Evolutionary conservation across 2,113 vertebrate species (phyloP).

Genomic region (Stigmatopora nigra): DNA sequence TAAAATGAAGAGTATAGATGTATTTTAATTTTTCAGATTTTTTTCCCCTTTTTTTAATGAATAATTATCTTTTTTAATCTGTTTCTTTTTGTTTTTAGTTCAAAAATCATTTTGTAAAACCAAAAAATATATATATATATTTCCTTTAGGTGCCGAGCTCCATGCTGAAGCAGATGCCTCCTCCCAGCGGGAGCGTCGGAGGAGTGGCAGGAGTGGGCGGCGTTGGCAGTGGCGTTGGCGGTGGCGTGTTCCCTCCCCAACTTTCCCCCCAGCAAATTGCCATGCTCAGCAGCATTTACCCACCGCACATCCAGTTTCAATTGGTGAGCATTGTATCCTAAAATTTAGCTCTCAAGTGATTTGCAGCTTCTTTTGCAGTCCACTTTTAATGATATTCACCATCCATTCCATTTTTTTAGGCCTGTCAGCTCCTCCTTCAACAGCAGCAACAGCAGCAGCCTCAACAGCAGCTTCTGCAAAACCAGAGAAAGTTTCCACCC

Average conservation of each 20-base stretch:
- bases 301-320: slow-evolving; percentile 91
- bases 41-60: too few species aligned
- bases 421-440: slow-evolving; percentile 93
- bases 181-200: slow-evolving; percentile 84
- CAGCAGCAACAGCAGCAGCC: slow-evolving; percentile 75
- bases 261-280: slow-evolving; percentile 96
- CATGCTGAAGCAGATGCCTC: slow-evolving; percentile 94
- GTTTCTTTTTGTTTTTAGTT: too few species aligned
- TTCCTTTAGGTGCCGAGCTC: slow-evolving; percentile 87
- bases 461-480: slow-evolving; percentile 81
- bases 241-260: slow-evolving; percentile 78
- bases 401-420: slow-evolving; percentile 70
- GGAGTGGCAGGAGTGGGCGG: slow-evolving; percentile 63
- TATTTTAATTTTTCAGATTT: too few species aligned
- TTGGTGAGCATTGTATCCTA: too few species aligned
- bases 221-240: slow-evolving; percentile 53
- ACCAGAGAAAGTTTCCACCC: slow-evolving; percentile 94
- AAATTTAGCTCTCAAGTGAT: too few species aligned
- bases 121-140: too few species aligned
- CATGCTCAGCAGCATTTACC: slow-evolving; percentile 98
- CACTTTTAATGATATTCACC: too few species aligned
- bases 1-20: too few species aligned
- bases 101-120: too few species aligned
- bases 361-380: too few species aligned
- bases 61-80: too few species aligned